Percentiles rank a stretch among this genome's conserved stretches.
phyloP scores from a whole-genome alignment of 2,113 vertebrate species.

The Dendropsophus ebraccatus region DNA sequence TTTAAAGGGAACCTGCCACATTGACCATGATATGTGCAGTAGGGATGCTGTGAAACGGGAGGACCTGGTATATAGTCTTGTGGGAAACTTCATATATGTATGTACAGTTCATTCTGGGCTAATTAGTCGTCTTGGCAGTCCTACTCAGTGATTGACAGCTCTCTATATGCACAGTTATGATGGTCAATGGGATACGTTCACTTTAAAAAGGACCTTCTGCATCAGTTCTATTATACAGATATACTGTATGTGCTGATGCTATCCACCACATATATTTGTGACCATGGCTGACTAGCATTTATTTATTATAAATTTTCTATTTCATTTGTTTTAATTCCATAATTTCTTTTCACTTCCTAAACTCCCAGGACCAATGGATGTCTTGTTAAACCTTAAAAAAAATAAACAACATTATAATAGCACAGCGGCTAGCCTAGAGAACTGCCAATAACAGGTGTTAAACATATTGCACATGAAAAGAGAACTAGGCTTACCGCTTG shows the following conservation, averaged over 20 bases:
- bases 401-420: no score
- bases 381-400: neutral
- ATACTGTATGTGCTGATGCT: neutral
- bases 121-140: no score
- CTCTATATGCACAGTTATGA: no score
- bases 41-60: no score
- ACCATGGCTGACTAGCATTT: neutral
- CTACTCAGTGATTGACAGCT: no score
- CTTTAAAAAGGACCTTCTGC: no score
- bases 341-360: neutral
- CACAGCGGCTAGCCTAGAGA: slow-evolving; percentile 4
- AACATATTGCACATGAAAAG: slow-evolving; percentile 23
- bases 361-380: neutral
- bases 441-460: slow-evolving; percentile 33
- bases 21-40: no score
- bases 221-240: neutral
- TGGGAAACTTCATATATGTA: no score
- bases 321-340: neutral
- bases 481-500: slow-evolving; percentile 25
- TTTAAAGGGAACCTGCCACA: no score
- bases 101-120: no score
- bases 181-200: no score
- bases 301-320: neutral
- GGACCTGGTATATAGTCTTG: no score
- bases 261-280: neutral